Conservation (phyloP, 1,140 invertebrate species). For the Panulirus ornatus region DNA sequence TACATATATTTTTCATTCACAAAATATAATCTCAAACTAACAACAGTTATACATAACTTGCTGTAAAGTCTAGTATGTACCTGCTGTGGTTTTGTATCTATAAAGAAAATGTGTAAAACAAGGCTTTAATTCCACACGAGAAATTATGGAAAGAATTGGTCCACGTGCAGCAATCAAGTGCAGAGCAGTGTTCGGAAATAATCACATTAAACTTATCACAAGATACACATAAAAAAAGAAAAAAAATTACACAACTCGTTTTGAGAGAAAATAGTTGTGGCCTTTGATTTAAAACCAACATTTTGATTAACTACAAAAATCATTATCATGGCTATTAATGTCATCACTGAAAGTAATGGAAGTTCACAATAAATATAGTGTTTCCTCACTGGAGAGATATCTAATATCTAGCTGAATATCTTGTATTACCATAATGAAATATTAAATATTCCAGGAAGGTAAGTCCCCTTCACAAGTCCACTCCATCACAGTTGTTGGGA, state of each 20-base stretch:
- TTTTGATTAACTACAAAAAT: not conserved
- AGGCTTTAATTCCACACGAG: not conserved
- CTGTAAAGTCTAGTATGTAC: not conserved
- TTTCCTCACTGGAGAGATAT: not conserved
- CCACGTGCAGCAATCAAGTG: slow-evolving; percentile 18
- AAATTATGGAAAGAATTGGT: slow-evolving; percentile 11
- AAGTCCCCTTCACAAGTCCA: no score
- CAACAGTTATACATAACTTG: not conserved
- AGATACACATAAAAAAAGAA: not conserved
- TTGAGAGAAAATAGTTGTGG: not conserved
- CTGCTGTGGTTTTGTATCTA: not conserved
- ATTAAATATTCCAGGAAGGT: not conserved
- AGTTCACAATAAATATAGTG: not conserved
- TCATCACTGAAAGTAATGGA: not conserved
- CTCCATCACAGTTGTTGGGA: no score
- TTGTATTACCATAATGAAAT: not conserved
- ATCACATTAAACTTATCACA: slow-evolving; percentile 14
- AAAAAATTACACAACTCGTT: not conserved
- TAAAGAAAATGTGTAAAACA: not conserved
- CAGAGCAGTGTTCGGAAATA: not conserved
- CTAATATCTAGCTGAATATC: not conserved
- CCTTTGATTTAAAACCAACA: not conserved
- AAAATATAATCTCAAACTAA: slow-evolving; percentile 8
- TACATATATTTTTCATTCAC: not conserved
- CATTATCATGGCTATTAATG: not conserved